Evolutionary conservation across 2,888 invertebrate species (phyloP).

Genomic region (Therioaphis trifolii): DNA sequence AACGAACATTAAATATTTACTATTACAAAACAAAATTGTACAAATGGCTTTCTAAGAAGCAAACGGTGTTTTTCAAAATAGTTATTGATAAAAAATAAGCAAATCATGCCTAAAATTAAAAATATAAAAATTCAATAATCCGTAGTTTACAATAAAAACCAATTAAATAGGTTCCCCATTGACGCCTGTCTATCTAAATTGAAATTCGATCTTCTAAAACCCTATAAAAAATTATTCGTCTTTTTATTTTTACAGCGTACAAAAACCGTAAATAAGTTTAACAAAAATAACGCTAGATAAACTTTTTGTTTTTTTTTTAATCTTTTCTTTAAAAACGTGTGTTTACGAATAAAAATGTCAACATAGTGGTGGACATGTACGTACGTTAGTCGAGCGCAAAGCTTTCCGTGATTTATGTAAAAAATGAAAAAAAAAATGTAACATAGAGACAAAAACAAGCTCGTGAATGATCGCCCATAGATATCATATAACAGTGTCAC

Average conservation of each 20-base stretch:
- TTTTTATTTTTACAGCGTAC: conserved; percentile 48
- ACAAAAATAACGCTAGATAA: conserved; percentile 53
- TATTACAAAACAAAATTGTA: conserved; percentile 38
- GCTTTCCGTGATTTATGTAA: conserved; percentile 33
- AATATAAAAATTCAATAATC: conserved; percentile 43
- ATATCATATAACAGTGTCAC: too few species aligned
- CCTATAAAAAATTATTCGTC: conserved; percentile 55
- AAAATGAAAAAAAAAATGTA: conserved; percentile 18
- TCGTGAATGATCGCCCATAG: conserved; percentile 46
- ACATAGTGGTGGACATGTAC: conserved; percentile 18
- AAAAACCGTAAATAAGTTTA: conserved; percentile 56
- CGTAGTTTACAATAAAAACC: conserved; percentile 26
- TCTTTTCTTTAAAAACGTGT: conserved; percentile 1
- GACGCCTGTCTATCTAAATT: conserved; percentile 15
- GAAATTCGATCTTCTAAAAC: conserved; percentile 41
- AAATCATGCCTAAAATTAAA: conserved; percentile 48
- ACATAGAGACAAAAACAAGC: conserved; percentile 54
- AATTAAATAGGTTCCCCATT: conserved; percentile 6
- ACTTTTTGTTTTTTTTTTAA: not conserved
- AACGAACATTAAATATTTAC: conserved; percentile 35
- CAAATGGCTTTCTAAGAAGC: conserved; percentile 54
- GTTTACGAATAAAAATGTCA: conserved; percentile 37
- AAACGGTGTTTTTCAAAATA: conserved; percentile 45
- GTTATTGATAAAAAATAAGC: conserved; percentile 55
- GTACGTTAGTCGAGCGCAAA: conserved; percentile 48